Evolutionary conservation across 1,140 invertebrate genomes (phyloP), one percentile per base, ranked within the genome.

Genomic region (Nomia melanderi): DNA sequence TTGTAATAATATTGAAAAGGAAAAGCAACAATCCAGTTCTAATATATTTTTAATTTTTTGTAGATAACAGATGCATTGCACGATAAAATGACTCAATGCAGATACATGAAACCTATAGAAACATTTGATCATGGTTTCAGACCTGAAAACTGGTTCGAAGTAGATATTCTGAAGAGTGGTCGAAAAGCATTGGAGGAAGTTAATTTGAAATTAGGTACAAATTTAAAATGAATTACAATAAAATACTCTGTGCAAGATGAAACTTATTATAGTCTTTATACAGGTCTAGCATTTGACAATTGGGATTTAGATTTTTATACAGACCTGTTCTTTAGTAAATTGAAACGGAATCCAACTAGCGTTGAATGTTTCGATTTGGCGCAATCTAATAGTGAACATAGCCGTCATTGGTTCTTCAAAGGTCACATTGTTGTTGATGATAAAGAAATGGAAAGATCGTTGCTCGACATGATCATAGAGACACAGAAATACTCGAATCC

Each of bases 351-450:
- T 93, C 98, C 98, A 20, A 99, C 98, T 0, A 99, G 97, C 90
- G 98, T 99, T 0, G 98, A 99, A 91, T 96, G 98, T 84, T 99
- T 99, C 93, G 98, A 99, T 93, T 94, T 99, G 63, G 98, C 98
- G n/a, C 98, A 99, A 92, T 98, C 98, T 23, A 99, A 99, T 90
- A 98, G 97, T 91, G 97, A 98, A 89, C 97, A 98, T 88, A 98
- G 97, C 71, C 93, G 97, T 9, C 97, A 98, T 93, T 98, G 97
- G 97, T 98, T 98, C 90, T 98, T 98, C 86, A 96, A 98, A 93
- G 98, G 98, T 0, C 94, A 95, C 86, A 95, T 99, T 92, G 90
- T 98, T 25, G 93, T 99, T 60, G 96, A 99, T 93, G 97, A 96
- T 0, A 85, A 94, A 81, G 94, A 96, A 88, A 92, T 96, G 85